Conservation (phyloP, 2,888 invertebrate genomes). For the Acronicta alni region DNA sequence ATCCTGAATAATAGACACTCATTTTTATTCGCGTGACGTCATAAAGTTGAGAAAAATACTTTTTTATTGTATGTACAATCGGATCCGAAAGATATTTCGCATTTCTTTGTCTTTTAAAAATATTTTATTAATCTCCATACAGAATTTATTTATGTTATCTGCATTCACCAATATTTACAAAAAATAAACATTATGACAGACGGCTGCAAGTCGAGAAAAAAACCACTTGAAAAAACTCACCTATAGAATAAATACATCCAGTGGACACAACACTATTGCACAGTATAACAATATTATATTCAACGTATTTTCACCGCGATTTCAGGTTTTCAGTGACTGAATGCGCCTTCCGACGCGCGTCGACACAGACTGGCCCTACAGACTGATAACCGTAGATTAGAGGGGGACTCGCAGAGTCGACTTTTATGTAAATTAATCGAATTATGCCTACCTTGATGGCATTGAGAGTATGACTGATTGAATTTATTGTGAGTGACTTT, state of each 20-base stretch:
- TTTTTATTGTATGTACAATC: slow-evolving; percentile 10
- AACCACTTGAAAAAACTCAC: slow-evolving; percentile 32
- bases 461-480: slow-evolving; percentile 7
- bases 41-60: slow-evolving; percentile 40
- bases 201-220: too few species aligned
- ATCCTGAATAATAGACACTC: slow-evolving; percentile 27
- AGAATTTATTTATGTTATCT: too few species aligned
- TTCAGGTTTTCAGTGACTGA: slow-evolving; percentile 58
- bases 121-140: neutral
- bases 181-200: too few species aligned
- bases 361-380: slow-evolving; percentile 66
- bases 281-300: slow-evolving; percentile 38
- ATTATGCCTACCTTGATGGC: slow-evolving; percentile 34
- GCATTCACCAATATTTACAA: too few species aligned
- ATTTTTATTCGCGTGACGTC: slow-evolving; percentile 24
- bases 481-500: slow-evolving; percentile 2
- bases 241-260: slow-evolving; percentile 36
- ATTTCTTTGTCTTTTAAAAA: slow-evolving; percentile 16
- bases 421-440: slow-evolving; percentile 33
- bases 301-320: slow-evolving; percentile 54
- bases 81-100: too few species aligned
- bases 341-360: slow-evolving; percentile 61
- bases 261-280: slow-evolving; percentile 50
- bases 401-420: slow-evolving; percentile 49
- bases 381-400: slow-evolving; percentile 66